Evolutionary conservation across 2,797 vertebrate species (phyloP).

Genomic region (Cyprinodon diabolis): DNA sequence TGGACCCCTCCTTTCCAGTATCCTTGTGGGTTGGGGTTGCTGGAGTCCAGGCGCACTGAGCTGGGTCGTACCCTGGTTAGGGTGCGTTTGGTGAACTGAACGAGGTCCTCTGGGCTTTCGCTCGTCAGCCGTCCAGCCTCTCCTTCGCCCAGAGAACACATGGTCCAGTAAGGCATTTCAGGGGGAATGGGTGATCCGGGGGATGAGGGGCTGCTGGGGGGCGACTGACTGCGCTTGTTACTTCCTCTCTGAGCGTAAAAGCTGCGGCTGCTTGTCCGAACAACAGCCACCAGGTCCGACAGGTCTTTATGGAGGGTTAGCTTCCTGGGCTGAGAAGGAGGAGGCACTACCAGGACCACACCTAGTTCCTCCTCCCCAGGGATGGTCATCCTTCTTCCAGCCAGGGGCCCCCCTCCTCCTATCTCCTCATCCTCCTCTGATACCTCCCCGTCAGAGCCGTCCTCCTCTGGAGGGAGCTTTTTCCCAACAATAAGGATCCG

Average conservation of each 20-base stretch:
- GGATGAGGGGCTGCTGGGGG: slow-evolving; percentile 73
- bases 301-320: slow-evolving; percentile 85
- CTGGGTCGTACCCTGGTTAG: slow-evolving; percentile 92
- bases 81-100: slow-evolving; percentile 94
- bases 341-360: slow-evolving; percentile 83
- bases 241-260: slow-evolving; percentile 76
- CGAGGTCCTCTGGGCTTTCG: slow-evolving; percentile 94
- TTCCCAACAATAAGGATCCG: slow-evolving; percentile 93
- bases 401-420: slow-evolving; percentile 79
- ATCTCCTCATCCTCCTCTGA: slow-evolving; percentile 97
- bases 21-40: slow-evolving; percentile 96
- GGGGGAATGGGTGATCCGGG: slow-evolving; percentile 69
- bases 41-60: slow-evolving; percentile 94
- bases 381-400: slow-evolving; percentile 83
- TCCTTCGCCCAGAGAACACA: slow-evolving; percentile 94
- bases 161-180: slow-evolving; percentile 83
- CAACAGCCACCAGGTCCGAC: slow-evolving; percentile 88
- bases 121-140: slow-evolving; percentile 91
- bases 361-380: slow-evolving; percentile 84
- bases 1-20: slow-evolving; percentile 99
- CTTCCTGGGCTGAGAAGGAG: slow-evolving; percentile 86
- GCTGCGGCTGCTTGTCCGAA: slow-evolving; percentile 76
- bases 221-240: slow-evolving; percentile 69
- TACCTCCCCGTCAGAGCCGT: slow-evolving; percentile 91
- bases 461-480: slow-evolving; percentile 84